These are phyloP conservation scores for Polypedilum vanderplanki DNA, from an alignment of 1,140 invertebrate genomes.

Conservation along the genomic window DNA sequence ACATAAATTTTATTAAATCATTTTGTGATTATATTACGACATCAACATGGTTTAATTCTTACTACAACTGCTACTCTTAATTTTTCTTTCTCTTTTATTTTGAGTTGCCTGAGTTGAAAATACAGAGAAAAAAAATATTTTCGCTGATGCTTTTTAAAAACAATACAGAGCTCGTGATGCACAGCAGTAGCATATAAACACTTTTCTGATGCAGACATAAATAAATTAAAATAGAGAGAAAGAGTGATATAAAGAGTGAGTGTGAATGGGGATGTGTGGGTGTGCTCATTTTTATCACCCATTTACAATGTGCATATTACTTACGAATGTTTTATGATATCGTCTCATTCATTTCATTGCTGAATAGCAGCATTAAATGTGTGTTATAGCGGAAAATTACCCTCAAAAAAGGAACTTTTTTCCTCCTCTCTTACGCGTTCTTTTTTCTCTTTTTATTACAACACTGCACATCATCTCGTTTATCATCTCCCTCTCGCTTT, in stretches of 20 bases:
- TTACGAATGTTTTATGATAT: conserved; percentile 14
- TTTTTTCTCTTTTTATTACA: too few relatives aligned
- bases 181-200: conserved; percentile 1
- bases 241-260: neutral
- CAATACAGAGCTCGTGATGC: too few relatives aligned
- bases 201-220: conserved; percentile 7
- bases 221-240: neutral
- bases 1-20: neutral
- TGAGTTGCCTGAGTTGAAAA: neutral
- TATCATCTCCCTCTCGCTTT: conserved; percentile 6
- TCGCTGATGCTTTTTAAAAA: too few relatives aligned
- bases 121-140: neutral
- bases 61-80: too few relatives aligned
- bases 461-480: conserved; percentile 8
- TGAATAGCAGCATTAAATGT: conserved; percentile 13
- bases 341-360: neutral
- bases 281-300: neutral
- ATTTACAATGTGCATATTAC: conserved; percentile 19
- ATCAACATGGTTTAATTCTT: neutral
- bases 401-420: neutral
- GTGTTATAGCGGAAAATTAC: conserved; percentile 17
- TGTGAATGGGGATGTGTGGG: neutral
- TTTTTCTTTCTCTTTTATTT: too few relatives aligned
- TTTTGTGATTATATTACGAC: conserved; percentile 11
- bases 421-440: neutral